Percentiles rank a stretch among this genome's conserved stretches.
phyloP scores from a whole-genome alignment of 35 echinoderm and acorn worm species.

The Heliocidaris tuberculata region DNA sequence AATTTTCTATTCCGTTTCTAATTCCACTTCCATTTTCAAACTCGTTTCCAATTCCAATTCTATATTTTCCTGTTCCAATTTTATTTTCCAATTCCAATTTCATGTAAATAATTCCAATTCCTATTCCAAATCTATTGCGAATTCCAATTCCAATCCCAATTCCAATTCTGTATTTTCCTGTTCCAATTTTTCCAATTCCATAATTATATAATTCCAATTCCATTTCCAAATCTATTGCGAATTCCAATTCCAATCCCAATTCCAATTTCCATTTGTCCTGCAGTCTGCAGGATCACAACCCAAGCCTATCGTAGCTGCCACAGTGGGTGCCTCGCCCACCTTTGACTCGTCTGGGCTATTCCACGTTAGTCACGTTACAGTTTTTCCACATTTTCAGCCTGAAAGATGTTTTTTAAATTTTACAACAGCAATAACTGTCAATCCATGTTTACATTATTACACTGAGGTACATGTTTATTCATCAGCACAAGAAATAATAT shows the following conservation, averaged over 20 bases:
- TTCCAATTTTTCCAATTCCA: background rate
- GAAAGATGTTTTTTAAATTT: too few species aligned
- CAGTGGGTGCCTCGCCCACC: too few species aligned
- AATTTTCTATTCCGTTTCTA: too few species aligned
- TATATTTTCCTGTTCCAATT: background rate
- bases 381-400: too few species aligned
- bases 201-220: background rate
- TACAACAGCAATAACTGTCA: too few species aligned
- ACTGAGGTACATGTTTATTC: too few species aligned
- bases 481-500: too few species aligned
- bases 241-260: background rate
- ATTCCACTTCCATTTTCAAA: background rate
- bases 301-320: too few species aligned
- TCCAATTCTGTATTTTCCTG: background rate
- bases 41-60: background rate
- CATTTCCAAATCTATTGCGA: background rate
- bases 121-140: background rate
- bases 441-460: too few species aligned
- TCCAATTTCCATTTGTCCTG: background rate
- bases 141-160: background rate
- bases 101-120: background rate
- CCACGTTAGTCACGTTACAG: too few species aligned
- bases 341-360: too few species aligned
- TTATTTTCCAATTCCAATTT: background rate
- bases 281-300: background rate